Conservation (phyloP, 1,140 invertebrate genomes). For the Brachionus koreanus region DNA sequence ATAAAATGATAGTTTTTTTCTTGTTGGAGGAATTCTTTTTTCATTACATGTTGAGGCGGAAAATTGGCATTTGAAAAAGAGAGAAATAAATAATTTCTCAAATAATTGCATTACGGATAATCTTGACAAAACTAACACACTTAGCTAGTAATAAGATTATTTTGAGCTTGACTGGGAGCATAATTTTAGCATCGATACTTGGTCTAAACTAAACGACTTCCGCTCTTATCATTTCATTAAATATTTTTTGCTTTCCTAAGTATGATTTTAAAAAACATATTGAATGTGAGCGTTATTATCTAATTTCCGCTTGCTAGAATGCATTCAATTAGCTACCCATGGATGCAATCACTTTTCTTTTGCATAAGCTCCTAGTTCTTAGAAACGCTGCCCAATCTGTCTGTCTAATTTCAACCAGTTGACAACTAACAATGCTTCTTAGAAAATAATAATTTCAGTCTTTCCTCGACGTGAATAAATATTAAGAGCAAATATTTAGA, state of each 20-base stretch:
- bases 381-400: neutral
- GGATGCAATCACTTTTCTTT: neutral
- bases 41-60: neutral
- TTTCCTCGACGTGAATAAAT: neutral
- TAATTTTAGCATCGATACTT: neutral
- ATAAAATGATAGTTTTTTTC: too few species aligned
- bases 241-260: neutral
- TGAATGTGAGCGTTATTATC: neutral
- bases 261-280: neutral
- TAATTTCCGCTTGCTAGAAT: neutral
- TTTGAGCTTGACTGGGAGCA: neutral
- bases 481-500: neutral
- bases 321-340: neutral
- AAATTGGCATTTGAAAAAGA: neutral
- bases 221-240: neutral
- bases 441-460: neutral
- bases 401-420: neutral
- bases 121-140: neutral
- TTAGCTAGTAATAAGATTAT: neutral
- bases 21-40: too few species aligned
- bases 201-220: neutral
- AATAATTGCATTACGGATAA: neutral
- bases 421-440: neutral
- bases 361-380: neutral
- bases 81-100: neutral